phyloP scores from a whole-genome alignment of 1,140 invertebrate species.

The Aphidius ervi region DNA sequence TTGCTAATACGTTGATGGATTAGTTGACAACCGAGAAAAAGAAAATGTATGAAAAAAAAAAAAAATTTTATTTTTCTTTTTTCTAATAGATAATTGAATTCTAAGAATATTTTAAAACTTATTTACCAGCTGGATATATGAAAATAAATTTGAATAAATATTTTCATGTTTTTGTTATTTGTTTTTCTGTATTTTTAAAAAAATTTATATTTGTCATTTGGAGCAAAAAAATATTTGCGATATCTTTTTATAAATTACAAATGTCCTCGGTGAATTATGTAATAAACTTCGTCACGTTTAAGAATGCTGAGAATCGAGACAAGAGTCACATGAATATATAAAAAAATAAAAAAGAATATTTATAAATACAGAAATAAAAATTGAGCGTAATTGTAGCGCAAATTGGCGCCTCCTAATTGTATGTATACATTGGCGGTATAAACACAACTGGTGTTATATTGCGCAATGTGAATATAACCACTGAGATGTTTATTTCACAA shows the following conservation, averaged over 20 bases:
- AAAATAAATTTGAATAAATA: too few species aligned
- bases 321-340: conserved; percentile 7
- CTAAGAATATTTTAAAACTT: too few species aligned
- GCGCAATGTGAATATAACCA: conserved; percentile 21
- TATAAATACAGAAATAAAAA: not conserved
- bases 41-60: too few species aligned
- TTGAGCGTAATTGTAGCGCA: conserved; percentile 23
- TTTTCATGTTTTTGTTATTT: too few species aligned
- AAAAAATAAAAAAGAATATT: conserved; percentile 9
- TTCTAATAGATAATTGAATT: too few species aligned
- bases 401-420: conserved; percentile 31
- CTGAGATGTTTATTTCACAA: conserved; percentile 4
- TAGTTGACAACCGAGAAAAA: too few species aligned
- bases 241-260: not conserved
- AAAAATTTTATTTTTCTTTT: too few species aligned
- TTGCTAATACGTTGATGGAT: too few species aligned
- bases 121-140: too few species aligned
- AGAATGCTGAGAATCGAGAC: conserved; percentile 1
- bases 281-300: not conserved
- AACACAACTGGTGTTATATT: conserved; percentile 15
- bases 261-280: not conserved
- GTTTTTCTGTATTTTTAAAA: too few species aligned
- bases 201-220: too few species aligned
- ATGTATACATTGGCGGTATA: conserved; percentile 13
- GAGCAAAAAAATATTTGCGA: not conserved